Conservation (phyloP, 2,888 invertebrate species). For the Rhamnusium bicolor region DNA sequence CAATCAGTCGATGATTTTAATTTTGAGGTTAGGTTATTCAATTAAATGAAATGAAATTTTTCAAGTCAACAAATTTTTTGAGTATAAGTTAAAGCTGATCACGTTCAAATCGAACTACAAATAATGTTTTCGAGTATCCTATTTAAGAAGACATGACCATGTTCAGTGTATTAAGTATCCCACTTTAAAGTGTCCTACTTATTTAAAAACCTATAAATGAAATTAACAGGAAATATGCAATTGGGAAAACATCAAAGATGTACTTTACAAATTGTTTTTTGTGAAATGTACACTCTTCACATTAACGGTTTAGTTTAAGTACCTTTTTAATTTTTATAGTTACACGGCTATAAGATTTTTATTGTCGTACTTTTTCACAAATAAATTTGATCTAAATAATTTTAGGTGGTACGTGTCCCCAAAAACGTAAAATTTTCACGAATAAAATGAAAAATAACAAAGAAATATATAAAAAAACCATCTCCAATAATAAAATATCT, state of each 20-base stretch:
- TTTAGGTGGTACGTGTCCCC: background rate
- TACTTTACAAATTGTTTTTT: background rate
- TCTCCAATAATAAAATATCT: no score
- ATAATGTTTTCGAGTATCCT: no score
- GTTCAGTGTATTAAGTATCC: no score
- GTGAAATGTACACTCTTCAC: constrained; percentile 1
- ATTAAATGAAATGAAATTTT: no score
- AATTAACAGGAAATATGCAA: background rate
- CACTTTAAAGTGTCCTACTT: background rate
- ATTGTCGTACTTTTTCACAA: constrained; percentile 2
- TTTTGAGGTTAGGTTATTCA: no score
- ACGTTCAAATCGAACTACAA: no score
- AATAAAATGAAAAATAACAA: background rate
- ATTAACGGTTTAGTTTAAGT: background rate
- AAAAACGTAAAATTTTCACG: background rate
- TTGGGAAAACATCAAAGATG: background rate
- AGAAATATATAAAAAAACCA: no score
- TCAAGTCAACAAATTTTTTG: no score
- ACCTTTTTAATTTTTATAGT: background rate
- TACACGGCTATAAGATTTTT: background rate
- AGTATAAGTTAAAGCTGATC: no score
- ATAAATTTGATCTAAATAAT: background rate
- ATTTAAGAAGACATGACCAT: no score
- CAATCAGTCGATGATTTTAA: no score
- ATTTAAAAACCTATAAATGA: background rate